phyloP scores from a whole-genome alignment of 2,113 vertebrate species.

The Mormyrus lacerda region DNA sequence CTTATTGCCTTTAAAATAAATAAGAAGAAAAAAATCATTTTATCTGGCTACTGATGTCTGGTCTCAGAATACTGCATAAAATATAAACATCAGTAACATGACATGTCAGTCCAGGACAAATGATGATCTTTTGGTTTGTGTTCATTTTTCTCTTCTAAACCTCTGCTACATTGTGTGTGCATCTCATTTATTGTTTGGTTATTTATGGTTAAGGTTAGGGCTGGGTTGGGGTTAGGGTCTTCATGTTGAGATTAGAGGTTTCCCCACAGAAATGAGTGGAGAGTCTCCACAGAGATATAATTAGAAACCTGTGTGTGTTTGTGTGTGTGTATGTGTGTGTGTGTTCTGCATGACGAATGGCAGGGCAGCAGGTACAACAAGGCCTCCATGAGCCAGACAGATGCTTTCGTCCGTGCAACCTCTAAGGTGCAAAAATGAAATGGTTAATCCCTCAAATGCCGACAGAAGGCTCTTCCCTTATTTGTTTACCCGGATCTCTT shows the following conservation, averaged over 20 bases:
- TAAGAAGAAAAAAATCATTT: neutral
- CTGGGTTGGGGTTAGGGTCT: too few species aligned
- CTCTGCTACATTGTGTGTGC: neutral
- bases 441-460: neutral
- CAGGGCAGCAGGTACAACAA: conserved; percentile 52
- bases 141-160: neutral
- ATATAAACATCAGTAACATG: neutral
- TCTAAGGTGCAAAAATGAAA: neutral
- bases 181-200: too few species aligned
- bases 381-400: conserved; percentile 47
- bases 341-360: conserved; percentile 58
- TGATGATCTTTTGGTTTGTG: neutral
- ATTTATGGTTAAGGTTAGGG: too few species aligned
- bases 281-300: too few species aligned
- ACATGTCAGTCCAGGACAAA: conserved; percentile 2
- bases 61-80: neutral
- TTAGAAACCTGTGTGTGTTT: too few species aligned
- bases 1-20: neutral
- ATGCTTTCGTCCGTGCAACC: conserved; percentile 24
- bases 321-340: neutral
- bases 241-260: too few species aligned
- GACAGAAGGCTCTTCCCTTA: neutral
- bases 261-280: too few species aligned
- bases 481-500: neutral
- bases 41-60: neutral